Evolutionary conservation across 2,888 invertebrate species (phyloP), one percentile per base, ranked within the genome.

Genomic region (Noctua fimbriata): DNA sequence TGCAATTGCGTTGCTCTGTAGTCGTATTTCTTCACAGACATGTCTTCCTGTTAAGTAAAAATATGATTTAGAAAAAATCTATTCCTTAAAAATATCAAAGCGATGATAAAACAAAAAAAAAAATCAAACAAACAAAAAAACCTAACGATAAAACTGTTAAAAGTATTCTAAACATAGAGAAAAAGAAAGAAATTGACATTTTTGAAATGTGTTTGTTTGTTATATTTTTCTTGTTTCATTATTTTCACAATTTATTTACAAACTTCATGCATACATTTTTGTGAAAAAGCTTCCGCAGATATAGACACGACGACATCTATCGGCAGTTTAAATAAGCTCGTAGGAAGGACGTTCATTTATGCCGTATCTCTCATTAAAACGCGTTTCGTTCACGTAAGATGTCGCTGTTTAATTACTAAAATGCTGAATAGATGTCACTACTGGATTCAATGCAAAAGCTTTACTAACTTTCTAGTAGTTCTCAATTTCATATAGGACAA

Each of bases 1-100:
- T 99, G 99, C 85, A 99, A 97, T 94, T 99, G 99, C 70, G 99
- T 98, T 74, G 99, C 98, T 88, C 99, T 98, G 89, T 99, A 98
- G 97, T 99, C 99, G 95, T 99, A 99, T 92, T 98, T 98, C 96
- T 99, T 99, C 97, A 98, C 97, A 87, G 99, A 99, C 93, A 99
- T 98, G 92, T 99, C 99, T 95, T 99, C 99, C 97, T 99, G 98
- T 76, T 79, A 36, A 18, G 16, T 74, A 36, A 74, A 83, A 78
- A 66, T 21, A 52, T 60, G 12, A 36, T 16, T 82, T 65, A 73
- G n/a, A 44, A 66, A 52, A 60, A 36, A 58, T 10, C 5, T 1
- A 18, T 58, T 21, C 2, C 5, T 14, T 16, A 16, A 9, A 55
- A 47, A 41, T 16, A 28, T 21, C 14, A 63, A 44, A 60, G 5